Base-by-base conservation (phyloP, 2,888 invertebrate species). In the Agriotes lineatus region DNA sequence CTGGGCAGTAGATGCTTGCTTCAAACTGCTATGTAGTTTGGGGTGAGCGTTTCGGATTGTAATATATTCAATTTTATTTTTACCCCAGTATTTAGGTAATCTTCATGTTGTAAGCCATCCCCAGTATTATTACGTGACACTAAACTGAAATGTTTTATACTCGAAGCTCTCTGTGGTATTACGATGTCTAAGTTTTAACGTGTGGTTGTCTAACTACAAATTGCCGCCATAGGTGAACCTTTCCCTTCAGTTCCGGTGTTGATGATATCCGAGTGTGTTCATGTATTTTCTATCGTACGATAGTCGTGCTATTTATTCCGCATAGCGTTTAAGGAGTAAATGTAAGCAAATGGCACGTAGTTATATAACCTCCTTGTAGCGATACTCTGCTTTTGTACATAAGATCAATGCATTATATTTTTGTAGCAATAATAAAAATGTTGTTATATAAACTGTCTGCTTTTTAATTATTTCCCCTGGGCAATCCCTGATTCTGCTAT, bases 261-360 rank as follows among this genome's bases (percentile, higher is more conserved):
- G 22, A 48, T n/a, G 48, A 48, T 18, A 16, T 48, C 22, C 48
- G 48, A 1, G n/a, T 48, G 48, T 48, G 48, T 48, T 48, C 48
- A 48, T 48, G 20, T 7, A 4, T 48, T 48, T 48, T 22, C 48
- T 18, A 16, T 48, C 18, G 12, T 48, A 7, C 18, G 16, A 45
- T 48, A 7, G n/a, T 3, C 18, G 12, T 45, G 9, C 45, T 39
- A 39, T 39, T 39, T 39, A 39, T 39, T 42, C 16, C 12, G 7
- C 16, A 7, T 42, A 42, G 42, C 16, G 16, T 9, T 25, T 25
- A 25, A 25, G 25, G 25, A 7, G 25, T 25, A 25, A 25, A 25
- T 7, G 25, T 25, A 18, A 3, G 14, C 9, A 6, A 4, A 18
- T 42, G 37, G 12, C 12, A n/a, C 12, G 4, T 39, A 39, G 5